These are phyloP conservation scores for Scolopax bukidnonensis DNA, from an alignment of 2,797 vertebrate genomes.

Conservation along the genomic window DNA sequence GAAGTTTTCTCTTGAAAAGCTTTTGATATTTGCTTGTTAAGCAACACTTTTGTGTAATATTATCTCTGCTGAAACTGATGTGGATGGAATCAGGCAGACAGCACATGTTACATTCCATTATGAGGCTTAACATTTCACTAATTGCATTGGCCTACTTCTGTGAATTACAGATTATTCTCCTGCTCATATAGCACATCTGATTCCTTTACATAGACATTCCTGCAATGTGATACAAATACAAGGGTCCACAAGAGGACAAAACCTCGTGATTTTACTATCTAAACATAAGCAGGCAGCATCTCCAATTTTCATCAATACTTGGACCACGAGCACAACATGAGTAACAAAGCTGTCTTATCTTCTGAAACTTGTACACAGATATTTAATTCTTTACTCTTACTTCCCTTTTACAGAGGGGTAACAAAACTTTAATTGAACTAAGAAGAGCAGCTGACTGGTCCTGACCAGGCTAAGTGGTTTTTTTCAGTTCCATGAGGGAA, in stretches of 20 bases:
- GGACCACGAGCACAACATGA: neutral
- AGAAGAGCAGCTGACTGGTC: constrained; percentile 22
- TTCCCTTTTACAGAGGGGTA: neutral
- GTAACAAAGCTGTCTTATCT: neutral
- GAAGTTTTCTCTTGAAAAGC: neutral
- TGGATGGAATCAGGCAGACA: neutral
- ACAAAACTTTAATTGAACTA: constrained; percentile 40
- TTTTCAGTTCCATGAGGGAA: neutral
- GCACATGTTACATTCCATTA: neutral
- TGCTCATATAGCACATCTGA: neutral
- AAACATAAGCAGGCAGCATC: neutral
- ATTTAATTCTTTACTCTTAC: neutral
- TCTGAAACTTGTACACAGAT: neutral
- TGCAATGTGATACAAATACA: neutral
- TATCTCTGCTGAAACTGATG: neutral
- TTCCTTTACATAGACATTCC: neutral
- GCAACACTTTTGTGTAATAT: neutral
- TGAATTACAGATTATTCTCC: constrained; percentile 21
- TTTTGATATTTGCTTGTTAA: neutral
- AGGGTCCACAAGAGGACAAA: neutral
- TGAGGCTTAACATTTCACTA: neutral
- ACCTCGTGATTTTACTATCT: neutral
- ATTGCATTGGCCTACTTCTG: constrained; percentile 35
- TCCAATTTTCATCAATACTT: neutral
- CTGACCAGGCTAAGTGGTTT: neutral